Evolutionary conservation across 2,113 vertebrate genomes (phyloP).

Genomic region (Melanerpes formicivorus): DNA sequence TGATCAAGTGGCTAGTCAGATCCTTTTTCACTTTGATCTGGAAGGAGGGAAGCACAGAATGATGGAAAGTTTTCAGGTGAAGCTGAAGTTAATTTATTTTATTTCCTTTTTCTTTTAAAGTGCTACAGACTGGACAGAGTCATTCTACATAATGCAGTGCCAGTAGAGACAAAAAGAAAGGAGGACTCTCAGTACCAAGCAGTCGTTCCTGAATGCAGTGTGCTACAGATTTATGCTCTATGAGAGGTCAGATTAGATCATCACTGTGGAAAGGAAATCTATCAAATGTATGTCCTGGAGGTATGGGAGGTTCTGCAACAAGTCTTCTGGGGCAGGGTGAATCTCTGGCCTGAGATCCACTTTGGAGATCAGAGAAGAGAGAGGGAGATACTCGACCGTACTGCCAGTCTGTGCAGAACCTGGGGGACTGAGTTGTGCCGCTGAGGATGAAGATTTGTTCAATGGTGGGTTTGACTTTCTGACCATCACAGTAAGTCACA

Average conservation of each 20-base stretch:
- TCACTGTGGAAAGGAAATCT: neutral
- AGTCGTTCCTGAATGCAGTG: neutral
- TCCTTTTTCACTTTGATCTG: slow-evolving; percentile 19
- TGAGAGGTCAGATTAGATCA: neutral
- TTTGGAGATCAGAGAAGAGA: neutral
- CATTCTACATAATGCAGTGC: neutral
- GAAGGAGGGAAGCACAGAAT: neutral
- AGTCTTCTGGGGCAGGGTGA: neutral
- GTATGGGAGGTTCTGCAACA: neutral
- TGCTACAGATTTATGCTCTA: neutral
- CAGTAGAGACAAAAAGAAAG: neutral
- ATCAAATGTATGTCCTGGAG: neutral
- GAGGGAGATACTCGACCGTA: neutral
- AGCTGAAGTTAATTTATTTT: neutral
- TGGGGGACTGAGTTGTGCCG: rapidly evolving
- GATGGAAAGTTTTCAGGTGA: slow-evolving; percentile 25
- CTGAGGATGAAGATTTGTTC: neutral
- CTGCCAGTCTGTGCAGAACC: neutral
- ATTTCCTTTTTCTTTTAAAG: neutral
- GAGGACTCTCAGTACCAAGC: neutral
- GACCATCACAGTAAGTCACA: neutral
- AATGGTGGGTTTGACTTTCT: too few species aligned
- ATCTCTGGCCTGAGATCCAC: neutral
- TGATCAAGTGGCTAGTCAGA: neutral
- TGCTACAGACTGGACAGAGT: neutral